A percentile compares a stretch with the other conserved stretches of the same genome.
Evolutionary conservation across 1,140 invertebrate genomes (phyloP).

Genomic region (Neuroterus valhalla): DNA sequence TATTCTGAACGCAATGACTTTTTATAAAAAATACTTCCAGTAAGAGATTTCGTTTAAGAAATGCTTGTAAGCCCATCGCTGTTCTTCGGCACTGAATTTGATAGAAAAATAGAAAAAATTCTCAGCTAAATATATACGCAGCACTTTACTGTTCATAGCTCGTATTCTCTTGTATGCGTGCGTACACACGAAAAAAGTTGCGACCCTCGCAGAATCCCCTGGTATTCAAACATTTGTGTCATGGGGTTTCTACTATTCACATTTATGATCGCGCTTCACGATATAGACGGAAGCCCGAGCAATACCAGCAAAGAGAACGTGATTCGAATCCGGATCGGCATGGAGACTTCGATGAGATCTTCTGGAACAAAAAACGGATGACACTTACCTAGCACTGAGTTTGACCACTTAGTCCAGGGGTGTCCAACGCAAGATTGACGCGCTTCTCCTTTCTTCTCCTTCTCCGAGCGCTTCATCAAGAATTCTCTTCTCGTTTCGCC

Average conservation of each 20-base stretch:
- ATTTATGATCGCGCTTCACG: conserved; percentile 46
- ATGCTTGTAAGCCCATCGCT: neutral
- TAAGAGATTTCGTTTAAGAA: neutral
- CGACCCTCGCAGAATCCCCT: neutral
- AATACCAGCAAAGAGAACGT: conserved; percentile 54
- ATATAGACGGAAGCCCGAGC: conserved; percentile 45
- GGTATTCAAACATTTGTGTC: neutral
- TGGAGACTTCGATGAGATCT: conserved; percentile 46
- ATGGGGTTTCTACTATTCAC: conserved; percentile 36
- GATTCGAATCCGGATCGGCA: conserved; percentile 58
- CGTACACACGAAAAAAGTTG: conserved; percentile 38
- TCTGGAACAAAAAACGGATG: neutral
- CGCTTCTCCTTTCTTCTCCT: no score
- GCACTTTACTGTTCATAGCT: conserved; percentile 4
- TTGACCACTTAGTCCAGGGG: neutral
- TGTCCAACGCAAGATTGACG: no score
- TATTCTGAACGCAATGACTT: neutral
- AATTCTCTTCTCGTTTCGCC: no score
- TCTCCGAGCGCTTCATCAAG: no score
- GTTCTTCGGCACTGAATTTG: neutral
- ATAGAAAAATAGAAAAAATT: neutral
- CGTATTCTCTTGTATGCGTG: conserved; percentile 31
- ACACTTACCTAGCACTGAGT: neutral
- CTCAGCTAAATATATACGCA: neutral
- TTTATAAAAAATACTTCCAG: neutral